Base-by-base conservation (phyloP, 2,888 invertebrate genomes). In the Clusia tigrina region DNA sequence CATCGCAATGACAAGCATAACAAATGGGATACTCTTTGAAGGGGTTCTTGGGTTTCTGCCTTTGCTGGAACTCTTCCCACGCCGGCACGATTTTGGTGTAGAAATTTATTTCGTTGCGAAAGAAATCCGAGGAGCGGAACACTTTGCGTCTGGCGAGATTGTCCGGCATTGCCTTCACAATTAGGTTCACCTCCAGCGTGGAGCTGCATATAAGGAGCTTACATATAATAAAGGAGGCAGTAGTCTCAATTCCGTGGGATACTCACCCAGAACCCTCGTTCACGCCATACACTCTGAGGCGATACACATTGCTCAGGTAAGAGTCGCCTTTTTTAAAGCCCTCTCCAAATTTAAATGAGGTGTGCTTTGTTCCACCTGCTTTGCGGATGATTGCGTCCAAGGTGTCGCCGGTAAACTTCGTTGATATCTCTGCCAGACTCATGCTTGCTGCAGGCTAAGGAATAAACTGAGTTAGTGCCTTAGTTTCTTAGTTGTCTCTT, bases 41-140 rank as follows among this genome's bases (percentile, higher is more conserved):
- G 0, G 88, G 87, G 2, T 87, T 84, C n/a, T 75, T 72, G 0
- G 78, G 73, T 15, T 75, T 63, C 1, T 71, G 73, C 2, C 69
- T 65, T 0, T 66, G 57, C 61, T 83, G 84, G 55, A 83, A 84
- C 5, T 71, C 69, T 52, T 81, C 80, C 53, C 80, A 73, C 1
- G 77, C 78, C 1, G 83, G 82, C 1, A 84, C 63, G 2, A 83
- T 72, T 54, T 79, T 79, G 0, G 71, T 82, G 78, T 91, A 92
- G 77, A 91, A 91, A 58, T 84, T 82, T 0, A 89, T 89, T 81
- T 92, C 91, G 74, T 91, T 91, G 65, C 84, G 83, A 73, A 91
- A 92, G 77, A 91, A 91, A 54, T 89, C 90, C 2, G 84, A 74
- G 42, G 88, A 89, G 62, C 88, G 85, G 70, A 87, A 91, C 0